Conservation (phyloP, 2,797 vertebrate species). For the Columba guinea region DNA sequence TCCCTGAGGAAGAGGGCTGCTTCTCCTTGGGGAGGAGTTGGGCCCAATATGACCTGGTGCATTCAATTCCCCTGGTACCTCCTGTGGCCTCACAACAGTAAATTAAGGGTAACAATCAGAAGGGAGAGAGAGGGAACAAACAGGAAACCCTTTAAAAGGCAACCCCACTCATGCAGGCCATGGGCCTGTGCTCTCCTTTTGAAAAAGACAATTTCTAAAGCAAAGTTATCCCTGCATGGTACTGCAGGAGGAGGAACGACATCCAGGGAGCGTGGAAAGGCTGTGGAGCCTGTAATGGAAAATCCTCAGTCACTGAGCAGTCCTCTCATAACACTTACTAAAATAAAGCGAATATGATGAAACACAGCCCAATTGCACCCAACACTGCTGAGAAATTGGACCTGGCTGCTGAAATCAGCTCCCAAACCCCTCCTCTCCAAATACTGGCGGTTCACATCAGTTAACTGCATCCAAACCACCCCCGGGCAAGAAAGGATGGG, state of each 20-base stretch:
- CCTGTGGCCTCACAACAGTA: background rate
- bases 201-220: background rate
- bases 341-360: slow-evolving; percentile 34
- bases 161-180: background rate
- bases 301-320: background rate
- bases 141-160: background rate
- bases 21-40: background rate
- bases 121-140: background rate
- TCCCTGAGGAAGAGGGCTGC: background rate
- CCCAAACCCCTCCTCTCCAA: background rate
- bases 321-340: background rate
- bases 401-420: background rate
- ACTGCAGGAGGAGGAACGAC: background rate
- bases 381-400: slow-evolving; percentile 21
- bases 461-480: background rate
- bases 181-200: background rate
- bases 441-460: background rate
- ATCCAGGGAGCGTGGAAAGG: background rate
- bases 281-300: slow-evolving; percentile 34
- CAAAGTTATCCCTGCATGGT: background rate
- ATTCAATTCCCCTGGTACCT: background rate
- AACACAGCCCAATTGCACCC: slow-evolving; percentile 5
- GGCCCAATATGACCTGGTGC: fast-evolving
- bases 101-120: background rate
- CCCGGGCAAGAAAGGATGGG: background rate